Base-by-base conservation (phyloP, 2,113 vertebrate genomes). In the Hippocampus barbouri region DNA sequence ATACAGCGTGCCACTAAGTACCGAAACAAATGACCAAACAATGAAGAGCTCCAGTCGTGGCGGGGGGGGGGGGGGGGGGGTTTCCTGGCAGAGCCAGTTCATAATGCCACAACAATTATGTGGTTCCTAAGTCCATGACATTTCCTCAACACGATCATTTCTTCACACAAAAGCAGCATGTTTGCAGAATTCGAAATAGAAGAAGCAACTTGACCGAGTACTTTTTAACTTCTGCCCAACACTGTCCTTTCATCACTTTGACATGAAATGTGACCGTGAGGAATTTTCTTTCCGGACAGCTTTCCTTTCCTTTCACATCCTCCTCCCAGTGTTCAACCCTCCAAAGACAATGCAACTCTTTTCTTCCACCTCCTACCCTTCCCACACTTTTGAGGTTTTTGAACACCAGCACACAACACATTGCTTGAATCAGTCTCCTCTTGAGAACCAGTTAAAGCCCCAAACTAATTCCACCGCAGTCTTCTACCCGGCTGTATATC, bases 401-500 rank as follows among this genome's bases (percentile, higher is more conserved):
- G 75, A 73, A 80, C 73, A 69, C 69, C 72, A 79, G 30, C 74
- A 80, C 83, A 87, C 86, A 78, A 78, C 79, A 70, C n/a, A 2
- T 47, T 68, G 72, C 71, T 60, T 71, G 70, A 80, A 78, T 80
- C 71, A 49, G 38, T 63, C 72, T 43, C 56, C 78, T 76, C 80
- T 69, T 64, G n/a, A 65, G 73, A 76, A 73, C 69, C 70, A 72
- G 75, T 76, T 87, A 73, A 80, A 75, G 56, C 62, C 30, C 43
- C 71, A 72, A 38, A 60, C 10, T 85, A 79, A 85, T 88, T 88
- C 83, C 81, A 81, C 54, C 69, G 56, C 69, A 78, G 70, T 83
- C 81, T 79, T 83, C 77, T 89, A 60, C 67, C 73, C 60, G 72
- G 73, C 64, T 74, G 66, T 68, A 60, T 71, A 86, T 83, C 76